Evolutionary conservation across 2,113 vertebrate species (phyloP).

Genomic region (Rhagologus leucostigma): DNA sequence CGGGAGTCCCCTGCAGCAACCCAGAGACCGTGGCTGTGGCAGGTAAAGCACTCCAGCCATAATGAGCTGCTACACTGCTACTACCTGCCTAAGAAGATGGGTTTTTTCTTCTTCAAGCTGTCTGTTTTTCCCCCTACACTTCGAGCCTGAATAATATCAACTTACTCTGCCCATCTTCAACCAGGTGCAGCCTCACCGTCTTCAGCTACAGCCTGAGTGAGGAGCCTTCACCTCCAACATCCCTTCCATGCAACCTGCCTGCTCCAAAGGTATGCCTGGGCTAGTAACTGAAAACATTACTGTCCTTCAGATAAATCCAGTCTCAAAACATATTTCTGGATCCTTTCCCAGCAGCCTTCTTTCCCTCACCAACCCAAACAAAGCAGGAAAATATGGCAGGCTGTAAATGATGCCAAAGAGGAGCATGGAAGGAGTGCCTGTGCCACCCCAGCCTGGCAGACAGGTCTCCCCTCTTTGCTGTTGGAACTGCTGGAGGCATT

Average conservation of each 20-base stretch:
- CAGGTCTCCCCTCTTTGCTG: rapidly evolving
- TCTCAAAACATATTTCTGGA: background rate
- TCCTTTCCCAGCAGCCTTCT: background rate
- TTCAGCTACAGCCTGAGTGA: background rate
- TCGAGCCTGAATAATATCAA: background rate
- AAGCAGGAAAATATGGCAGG: background rate
- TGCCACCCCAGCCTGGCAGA: background rate
- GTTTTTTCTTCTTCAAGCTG: background rate
- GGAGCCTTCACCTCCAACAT: background rate
- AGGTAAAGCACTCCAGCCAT: background rate
- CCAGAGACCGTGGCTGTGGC: background rate
- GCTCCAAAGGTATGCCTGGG: background rate
- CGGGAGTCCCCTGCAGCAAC: background rate
- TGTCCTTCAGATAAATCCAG: background rate
- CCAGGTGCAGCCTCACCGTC: background rate
- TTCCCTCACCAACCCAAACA: background rate
- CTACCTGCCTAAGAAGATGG: background rate
- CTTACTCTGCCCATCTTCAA: background rate
- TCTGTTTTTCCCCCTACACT: background rate
- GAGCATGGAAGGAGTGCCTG: background rate
- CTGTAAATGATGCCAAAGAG: background rate
- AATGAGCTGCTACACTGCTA: background rate
- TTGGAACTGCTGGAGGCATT: background rate
- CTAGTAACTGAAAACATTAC: background rate
- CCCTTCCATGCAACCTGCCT: background rate